Percentiles rank a stretch among this genome's conserved stretches.
These are phyloP conservation scores for Odobenus rosmarus DNA, from an alignment of 2,113 vertebrate genomes.

Conservation along the genomic window DNA sequence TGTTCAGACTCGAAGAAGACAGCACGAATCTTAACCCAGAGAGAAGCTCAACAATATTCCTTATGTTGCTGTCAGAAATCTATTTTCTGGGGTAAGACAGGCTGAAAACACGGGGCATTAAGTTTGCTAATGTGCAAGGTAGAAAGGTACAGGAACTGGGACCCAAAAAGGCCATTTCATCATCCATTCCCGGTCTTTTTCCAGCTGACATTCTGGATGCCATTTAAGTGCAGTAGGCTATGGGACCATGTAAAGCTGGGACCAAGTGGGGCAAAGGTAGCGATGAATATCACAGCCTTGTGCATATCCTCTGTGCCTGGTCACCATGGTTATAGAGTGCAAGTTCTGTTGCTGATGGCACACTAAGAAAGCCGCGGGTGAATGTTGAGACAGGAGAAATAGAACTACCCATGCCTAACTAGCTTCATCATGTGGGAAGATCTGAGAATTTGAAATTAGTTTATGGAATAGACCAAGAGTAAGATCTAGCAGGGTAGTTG, in stretches of 20 bases:
- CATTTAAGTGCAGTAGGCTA: neutral
- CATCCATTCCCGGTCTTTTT: neutral
- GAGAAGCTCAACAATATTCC: neutral
- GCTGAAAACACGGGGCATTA: neutral
- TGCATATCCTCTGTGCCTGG: accelerated
- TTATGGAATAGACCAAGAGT: neutral
- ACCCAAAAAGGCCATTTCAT: neutral
- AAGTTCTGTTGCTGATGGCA: neutral
- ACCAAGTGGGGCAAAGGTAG: neutral
- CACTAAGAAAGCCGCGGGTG: neutral
- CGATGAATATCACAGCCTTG: neutral
- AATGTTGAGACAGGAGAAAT: neutral
- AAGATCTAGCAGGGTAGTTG: neutral
- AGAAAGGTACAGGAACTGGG: neutral
- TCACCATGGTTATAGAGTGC: neutral
- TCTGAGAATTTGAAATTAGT: neutral
- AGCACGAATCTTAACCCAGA: neutral
- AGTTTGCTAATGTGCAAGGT: neutral
- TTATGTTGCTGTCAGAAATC: neutral
- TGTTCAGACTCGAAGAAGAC: neutral
- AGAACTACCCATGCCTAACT: neutral
- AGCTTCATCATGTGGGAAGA: neutral
- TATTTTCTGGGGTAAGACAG: neutral
- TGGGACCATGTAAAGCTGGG: neutral
- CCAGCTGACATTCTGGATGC: neutral